Evolutionary conservation across 2,797 vertebrate genomes (phyloP).

Genomic region (Notoglanidium macrostoma): DNA sequence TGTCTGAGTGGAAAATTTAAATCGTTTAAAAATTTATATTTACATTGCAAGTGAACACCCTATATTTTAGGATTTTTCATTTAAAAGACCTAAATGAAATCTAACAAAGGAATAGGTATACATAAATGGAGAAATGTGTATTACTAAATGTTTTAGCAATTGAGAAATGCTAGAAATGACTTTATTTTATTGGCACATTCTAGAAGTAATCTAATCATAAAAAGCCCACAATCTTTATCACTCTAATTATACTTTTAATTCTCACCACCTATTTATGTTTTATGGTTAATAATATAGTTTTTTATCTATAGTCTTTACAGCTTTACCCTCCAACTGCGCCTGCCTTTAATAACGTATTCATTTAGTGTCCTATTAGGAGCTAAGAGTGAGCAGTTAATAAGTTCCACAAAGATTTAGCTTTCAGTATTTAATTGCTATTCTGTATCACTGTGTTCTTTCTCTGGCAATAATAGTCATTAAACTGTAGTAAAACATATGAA

Average conservation of each 20-base stretch:
- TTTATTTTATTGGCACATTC: not conserved
- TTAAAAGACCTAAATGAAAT: not conserved
- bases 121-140: not conserved
- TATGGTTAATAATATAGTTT: not conserved
- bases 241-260: not conserved
- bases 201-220: not conserved
- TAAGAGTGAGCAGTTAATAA: conserved; percentile 13
- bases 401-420: conserved; percentile 25
- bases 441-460: not conserved
- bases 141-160: not conserved
- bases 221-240: not conserved
- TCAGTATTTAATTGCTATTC: not conserved
- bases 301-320: not conserved
- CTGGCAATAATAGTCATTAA: not conserved
- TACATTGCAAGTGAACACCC: not conserved
- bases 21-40: not conserved
- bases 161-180: not conserved
- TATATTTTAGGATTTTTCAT: not conserved
- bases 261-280: not conserved
- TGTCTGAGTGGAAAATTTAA: not conserved
- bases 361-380: conserved; percentile 10
- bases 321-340: not conserved
- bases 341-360: not conserved
- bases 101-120: not conserved
- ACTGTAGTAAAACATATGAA: not conserved